Percentiles rank a stretch among this genome's conserved stretches.
phyloP scores from a whole-genome alignment of 2,113 vertebrate species.

The Plecturocebus donacophilus region DNA sequence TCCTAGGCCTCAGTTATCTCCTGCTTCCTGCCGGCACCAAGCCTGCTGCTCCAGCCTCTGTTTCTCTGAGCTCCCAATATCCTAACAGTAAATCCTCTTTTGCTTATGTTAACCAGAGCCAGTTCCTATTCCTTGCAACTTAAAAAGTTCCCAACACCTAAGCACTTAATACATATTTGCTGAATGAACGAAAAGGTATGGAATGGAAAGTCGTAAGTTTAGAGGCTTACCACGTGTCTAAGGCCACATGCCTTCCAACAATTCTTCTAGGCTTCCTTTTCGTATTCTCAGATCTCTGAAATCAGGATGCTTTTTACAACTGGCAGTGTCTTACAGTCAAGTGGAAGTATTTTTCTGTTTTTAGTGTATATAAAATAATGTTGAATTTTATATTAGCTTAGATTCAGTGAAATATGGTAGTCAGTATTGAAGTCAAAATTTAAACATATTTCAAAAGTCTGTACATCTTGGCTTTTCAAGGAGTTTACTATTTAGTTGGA shows the following conservation, averaged over 20 bases:
- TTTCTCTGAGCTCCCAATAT: neutral
- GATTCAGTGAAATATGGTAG: neutral
- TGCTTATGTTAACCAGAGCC: constrained; percentile 13
- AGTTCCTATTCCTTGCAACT: constrained; percentile 24
- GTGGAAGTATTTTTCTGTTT: neutral
- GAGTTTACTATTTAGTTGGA: neutral
- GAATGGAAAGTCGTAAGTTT: neutral
- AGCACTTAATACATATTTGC: neutral
- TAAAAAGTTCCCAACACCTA: neutral
- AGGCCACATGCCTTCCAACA: neutral
- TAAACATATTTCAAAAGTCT: neutral
- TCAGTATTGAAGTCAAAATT: neutral
- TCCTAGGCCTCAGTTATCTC: neutral
- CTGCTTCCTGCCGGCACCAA: neutral
- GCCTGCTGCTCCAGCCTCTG: neutral
- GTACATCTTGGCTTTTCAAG: neutral
- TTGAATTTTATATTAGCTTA: neutral
- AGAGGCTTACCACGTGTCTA: neutral
- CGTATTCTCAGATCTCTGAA: neutral
- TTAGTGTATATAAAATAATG: neutral
- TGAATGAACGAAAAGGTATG: neutral
- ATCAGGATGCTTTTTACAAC: neutral
- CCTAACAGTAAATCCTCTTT: constrained; percentile 3
- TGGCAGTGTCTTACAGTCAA: neutral
- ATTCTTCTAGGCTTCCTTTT: neutral